A percentile compares a stretch with the other conserved stretches of the same genome.
Conservation (phyloP, 2,797 vertebrate species). For the Mycteria americana region DNA sequence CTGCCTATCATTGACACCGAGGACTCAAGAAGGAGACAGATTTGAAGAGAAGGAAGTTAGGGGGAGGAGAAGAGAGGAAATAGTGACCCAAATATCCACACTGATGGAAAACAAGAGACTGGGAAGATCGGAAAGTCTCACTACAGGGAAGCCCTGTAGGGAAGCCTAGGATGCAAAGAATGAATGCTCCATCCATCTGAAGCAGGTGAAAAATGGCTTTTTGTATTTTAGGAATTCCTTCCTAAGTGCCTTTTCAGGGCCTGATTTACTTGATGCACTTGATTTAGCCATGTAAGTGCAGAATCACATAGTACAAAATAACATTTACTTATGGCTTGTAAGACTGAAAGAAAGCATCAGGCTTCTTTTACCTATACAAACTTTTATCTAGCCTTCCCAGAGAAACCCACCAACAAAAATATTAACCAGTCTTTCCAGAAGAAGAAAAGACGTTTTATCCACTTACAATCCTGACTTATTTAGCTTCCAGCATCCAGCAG, state of each 20-base stretch:
- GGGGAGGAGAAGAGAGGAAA: not conserved
- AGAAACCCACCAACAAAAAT: not conserved
- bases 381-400: not conserved
- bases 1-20: not conserved
- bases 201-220: not conserved
- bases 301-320: not conserved
- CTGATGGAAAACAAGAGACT: not conserved
- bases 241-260: not conserved
- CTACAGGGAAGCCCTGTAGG: not conserved
- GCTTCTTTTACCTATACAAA: not conserved
- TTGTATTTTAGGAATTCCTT: not conserved
- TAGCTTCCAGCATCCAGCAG: not conserved
- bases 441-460: not conserved
- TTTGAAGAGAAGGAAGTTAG: not conserved
- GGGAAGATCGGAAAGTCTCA: not conserved
- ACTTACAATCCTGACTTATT: not conserved
- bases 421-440: not conserved
- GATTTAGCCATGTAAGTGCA: not conserved
- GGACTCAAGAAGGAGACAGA: not conserved
- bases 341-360: not conserved
- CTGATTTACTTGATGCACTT: fast-evolving
- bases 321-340: fast-evolving
- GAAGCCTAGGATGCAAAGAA: not conserved
- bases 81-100: not conserved
- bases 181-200: not conserved